phyloP scores from a whole-genome alignment of 2,888 invertebrate species.

The Cheilosia grossa region DNA sequence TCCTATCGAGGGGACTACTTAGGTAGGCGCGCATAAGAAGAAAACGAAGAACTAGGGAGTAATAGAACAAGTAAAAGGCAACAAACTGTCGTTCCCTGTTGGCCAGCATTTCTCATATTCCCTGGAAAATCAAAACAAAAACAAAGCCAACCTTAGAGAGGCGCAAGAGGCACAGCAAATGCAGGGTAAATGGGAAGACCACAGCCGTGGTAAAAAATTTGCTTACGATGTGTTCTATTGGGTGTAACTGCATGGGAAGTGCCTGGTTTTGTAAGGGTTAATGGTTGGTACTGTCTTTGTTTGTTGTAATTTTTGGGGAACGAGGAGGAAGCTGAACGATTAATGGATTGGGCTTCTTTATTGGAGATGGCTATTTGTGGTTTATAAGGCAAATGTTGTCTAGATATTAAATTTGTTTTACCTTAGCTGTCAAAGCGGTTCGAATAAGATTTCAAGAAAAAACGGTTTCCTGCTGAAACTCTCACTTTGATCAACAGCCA shows the following conservation, averaged over 20 bases:
- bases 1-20: slow-evolving; percentile 19
- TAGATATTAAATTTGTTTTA: neutral
- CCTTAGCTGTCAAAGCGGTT: neutral
- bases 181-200: slow-evolving; percentile 12
- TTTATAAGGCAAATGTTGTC: neutral
- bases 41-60: slow-evolving; percentile 1
- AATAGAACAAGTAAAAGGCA: slow-evolving; percentile 2
- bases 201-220: slow-evolving; percentile 1
- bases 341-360: neutral
- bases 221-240: slow-evolving; percentile 11
- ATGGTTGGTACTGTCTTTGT: slow-evolving; percentile 38
- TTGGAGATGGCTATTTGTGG: neutral
- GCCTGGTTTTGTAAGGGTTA: slow-evolving; percentile 38
- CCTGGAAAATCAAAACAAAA: slow-evolving; percentile 60
- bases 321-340: neutral
- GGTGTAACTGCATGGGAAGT: slow-evolving; percentile 28
- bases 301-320: neutral
- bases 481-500: no score
- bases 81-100: slow-evolving; percentile 23
- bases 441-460: no score
- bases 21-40: slow-evolving; percentile 12
- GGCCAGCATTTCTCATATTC: slow-evolving; percentile 35
- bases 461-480: no score
- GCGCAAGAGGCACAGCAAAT: neutral
- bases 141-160: slow-evolving; percentile 9